Percentiles rank a stretch among this genome's conserved stretches.
Evolutionary conservation across 2,888 invertebrate genomes (phyloP).

Genomic region (Andrena marginata): DNA sequence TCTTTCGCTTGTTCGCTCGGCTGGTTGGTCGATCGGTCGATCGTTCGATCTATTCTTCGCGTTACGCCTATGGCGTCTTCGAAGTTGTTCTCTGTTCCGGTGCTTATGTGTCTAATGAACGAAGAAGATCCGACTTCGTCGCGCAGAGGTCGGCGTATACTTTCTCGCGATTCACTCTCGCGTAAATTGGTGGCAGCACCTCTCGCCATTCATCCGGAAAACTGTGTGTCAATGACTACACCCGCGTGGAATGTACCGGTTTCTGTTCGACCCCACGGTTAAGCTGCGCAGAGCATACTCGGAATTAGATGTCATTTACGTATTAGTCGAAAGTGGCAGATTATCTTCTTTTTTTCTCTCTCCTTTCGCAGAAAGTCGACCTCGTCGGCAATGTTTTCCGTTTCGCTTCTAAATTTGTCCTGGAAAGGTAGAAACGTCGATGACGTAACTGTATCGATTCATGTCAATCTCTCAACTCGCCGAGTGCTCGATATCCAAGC

Average conservation of each 20-base stretch:
- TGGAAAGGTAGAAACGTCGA: constrained; percentile 15
- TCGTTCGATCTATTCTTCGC: constrained; percentile 1
- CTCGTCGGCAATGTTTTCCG: not conserved
- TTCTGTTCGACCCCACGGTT: no score
- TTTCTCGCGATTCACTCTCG: constrained; percentile 26
- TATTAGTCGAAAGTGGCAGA: not conserved
- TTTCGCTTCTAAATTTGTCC: constrained; percentile 35
- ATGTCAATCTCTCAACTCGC: not conserved
- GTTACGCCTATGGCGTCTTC: constrained; percentile 24
- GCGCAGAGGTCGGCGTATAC: constrained; percentile 42
- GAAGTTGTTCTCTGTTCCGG: not conserved
- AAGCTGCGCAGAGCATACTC: no score
- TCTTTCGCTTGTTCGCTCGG: constrained; percentile 16
- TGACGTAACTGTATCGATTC: constrained; percentile 44
- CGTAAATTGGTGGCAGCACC: not conserved
- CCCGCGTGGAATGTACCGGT: no score
- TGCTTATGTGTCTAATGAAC: constrained; percentile 53
- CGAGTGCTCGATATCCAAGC: not conserved
- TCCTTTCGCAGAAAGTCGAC: not conserved
- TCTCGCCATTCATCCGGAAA: constrained; percentile 51
- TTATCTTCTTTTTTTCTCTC: not conserved
- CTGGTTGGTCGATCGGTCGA: not conserved
- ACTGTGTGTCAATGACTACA: constrained; percentile 34
- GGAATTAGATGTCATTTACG: no score
- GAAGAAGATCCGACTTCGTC: constrained; percentile 42